Conservation (phyloP, 2,888 invertebrate species). For the Elgonia sp. region DNA sequence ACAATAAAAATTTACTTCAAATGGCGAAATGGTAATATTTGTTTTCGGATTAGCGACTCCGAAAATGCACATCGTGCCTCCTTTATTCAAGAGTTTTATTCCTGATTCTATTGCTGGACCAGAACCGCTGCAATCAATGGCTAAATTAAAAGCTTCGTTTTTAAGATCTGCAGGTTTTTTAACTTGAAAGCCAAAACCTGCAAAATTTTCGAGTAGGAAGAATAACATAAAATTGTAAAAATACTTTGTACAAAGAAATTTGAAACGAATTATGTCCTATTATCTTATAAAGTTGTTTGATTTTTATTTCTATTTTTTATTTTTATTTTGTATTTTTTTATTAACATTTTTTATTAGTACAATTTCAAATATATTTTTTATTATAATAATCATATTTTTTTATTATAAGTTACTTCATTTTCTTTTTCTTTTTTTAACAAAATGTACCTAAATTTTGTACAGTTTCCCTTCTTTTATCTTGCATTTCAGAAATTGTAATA, state of each 20-base stretch:
- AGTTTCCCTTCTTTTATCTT: constrained; percentile 85
- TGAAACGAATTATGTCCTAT: too few relatives aligned
- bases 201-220: constrained; percentile 1
- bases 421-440: too few relatives aligned
- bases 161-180: constrained; percentile 88
- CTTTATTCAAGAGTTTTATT: constrained; percentile 88
- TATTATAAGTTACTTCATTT: too few relatives aligned
- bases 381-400: not conserved
- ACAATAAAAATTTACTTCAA: constrained; percentile 78
- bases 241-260: too few relatives aligned
- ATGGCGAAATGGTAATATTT: constrained; percentile 86
- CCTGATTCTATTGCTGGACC: constrained; percentile 91
- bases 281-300: too few relatives aligned
- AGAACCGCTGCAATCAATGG: constrained; percentile 92
- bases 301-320: too few relatives aligned
- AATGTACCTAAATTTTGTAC: constrained; percentile 82
- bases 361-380: not conserved
- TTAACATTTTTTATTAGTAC: not conserved
- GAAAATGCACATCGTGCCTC: constrained; percentile 91
- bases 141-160: constrained; percentile 89
- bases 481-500: constrained; percentile 91
- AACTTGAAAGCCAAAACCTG: constrained; percentile 89
- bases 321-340: too few relatives aligned
- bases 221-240: too few relatives aligned
- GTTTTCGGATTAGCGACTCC: constrained; percentile 89